Percentiles rank a stretch among this genome's conserved stretches.
Evolutionary conservation across 2,797 vertebrate genomes (phyloP).

Genomic region (Uromys caudimaculatus): DNA sequence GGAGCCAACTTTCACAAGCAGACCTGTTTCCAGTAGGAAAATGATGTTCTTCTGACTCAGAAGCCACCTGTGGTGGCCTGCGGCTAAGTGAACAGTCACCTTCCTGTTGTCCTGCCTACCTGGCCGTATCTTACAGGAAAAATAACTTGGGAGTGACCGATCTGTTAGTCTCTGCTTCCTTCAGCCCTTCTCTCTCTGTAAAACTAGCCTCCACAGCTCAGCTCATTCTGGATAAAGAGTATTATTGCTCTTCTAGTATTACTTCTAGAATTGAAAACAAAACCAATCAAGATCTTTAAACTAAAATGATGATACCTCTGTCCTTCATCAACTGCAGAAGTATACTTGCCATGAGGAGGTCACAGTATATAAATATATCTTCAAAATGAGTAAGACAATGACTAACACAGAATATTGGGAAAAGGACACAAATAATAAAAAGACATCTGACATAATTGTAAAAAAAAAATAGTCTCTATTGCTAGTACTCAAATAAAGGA

Average conservation of each 20-base stretch:
- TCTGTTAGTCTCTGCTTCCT: not conserved
- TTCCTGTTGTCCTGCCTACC: not conserved
- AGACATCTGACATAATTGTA: not conserved
- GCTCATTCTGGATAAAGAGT: not conserved
- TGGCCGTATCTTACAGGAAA: not conserved
- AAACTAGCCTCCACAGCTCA: not conserved
- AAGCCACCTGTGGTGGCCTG: not conserved
- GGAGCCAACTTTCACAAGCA: not conserved
- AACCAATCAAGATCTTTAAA: slow-evolving; percentile 11
- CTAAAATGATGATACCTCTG: slow-evolving; percentile 6
- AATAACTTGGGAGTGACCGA: not conserved
- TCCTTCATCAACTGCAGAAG: slow-evolving; percentile 11
- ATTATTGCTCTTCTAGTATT: not conserved
- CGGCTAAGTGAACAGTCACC: not conserved
- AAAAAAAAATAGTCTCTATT: slow-evolving; percentile 12
- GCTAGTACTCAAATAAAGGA: not conserved
- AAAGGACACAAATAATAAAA: slow-evolving; percentile 1
- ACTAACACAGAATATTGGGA: not conserved
- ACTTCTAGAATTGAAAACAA: not conserved
- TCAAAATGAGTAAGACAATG: slow-evolving; percentile 48
- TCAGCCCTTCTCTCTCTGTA: not conserved
- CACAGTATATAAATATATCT: slow-evolving; percentile 19
- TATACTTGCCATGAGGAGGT: not conserved
- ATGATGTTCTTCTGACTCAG: not conserved
- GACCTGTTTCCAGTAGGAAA: not conserved